A percentile compares a stretch with the other conserved stretches of the same genome.
These are phyloP conservation scores for Helicoverpa armigera DNA, from an alignment of 1,140 invertebrate species.

Conservation along the genomic window DNA sequence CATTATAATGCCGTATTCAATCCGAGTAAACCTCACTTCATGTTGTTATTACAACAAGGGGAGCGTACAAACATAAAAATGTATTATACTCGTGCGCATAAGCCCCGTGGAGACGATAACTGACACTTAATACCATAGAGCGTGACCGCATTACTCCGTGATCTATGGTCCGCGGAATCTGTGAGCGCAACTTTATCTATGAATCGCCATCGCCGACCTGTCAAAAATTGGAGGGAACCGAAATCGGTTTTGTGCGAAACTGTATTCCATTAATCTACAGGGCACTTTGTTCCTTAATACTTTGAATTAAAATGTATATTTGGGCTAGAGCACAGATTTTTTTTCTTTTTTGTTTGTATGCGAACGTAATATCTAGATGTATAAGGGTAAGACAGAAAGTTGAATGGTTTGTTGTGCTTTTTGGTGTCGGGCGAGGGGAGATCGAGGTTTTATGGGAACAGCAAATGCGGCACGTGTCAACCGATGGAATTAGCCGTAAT, in stretches of 20 bases:
- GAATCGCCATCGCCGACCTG: slow-evolving; percentile 70
- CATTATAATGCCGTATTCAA: slow-evolving; percentile 86
- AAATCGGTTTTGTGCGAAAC: slow-evolving; percentile 60
- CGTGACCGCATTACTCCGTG: slow-evolving; percentile 85
- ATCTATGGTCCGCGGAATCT: slow-evolving; percentile 82
- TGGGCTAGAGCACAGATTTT: neutral
- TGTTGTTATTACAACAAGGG: slow-evolving; percentile 84
- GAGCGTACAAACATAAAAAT: slow-evolving; percentile 82
- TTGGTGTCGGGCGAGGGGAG: slow-evolving; percentile 50
- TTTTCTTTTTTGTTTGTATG: slow-evolving; percentile 41
- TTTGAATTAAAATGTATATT: slow-evolving; percentile 53
- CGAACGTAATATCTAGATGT: slow-evolving; percentile 56
- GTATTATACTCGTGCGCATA: slow-evolving; percentile 77
- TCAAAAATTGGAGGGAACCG: slow-evolving; percentile 78
- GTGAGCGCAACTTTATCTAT: slow-evolving; percentile 80
- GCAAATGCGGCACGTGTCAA: slow-evolving; percentile 84
- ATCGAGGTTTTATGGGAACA: slow-evolving; percentile 81
- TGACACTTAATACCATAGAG: slow-evolving; percentile 86
- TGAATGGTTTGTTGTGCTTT: slow-evolving; percentile 59
- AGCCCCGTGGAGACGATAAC: slow-evolving; percentile 85
- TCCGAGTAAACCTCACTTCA: slow-evolving; percentile 85
- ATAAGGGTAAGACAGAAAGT: slow-evolving; percentile 61
- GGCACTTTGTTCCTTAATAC: slow-evolving; percentile 59
- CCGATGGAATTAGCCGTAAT: slow-evolving; percentile 84
- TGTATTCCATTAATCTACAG: slow-evolving; percentile 49